Conservation (phyloP, 2,113 vertebrate species). For the Plestiodon gilberti region DNA sequence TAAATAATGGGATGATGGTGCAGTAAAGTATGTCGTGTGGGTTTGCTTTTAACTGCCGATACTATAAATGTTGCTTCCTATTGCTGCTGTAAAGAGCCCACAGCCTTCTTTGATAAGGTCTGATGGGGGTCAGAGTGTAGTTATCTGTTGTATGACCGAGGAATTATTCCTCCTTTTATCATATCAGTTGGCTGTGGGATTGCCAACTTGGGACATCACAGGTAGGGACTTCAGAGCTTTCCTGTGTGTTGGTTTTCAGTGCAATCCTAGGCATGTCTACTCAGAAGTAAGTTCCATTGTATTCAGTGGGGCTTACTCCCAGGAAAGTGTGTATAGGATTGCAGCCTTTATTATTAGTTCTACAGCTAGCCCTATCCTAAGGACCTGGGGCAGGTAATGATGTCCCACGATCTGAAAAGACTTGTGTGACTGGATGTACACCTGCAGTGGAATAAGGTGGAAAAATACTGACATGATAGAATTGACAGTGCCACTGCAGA, state of each 20-base stretch:
- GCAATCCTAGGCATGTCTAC: too few relatives aligned
- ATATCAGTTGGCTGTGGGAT: not conserved
- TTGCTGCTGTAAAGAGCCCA: not conserved
- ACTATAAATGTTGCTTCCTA: slow-evolving; percentile 12
- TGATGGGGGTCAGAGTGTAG: not conserved
- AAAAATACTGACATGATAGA: not conserved
- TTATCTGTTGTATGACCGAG: not conserved
- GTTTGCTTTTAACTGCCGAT: slow-evolving; percentile 24
- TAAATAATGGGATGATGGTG: slow-evolving; percentile 36
- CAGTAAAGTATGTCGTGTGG: slow-evolving; percentile 17
- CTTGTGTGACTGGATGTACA: not conserved
- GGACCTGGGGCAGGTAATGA: not conserved
- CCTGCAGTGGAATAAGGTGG: not conserved
- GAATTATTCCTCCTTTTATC: not conserved
- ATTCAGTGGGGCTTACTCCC: too few relatives aligned
- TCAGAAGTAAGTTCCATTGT: too few relatives aligned
- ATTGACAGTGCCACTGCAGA: not conserved
- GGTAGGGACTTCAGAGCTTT: not conserved
- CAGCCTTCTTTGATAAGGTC: not conserved
- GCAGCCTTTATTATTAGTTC: too few relatives aligned
- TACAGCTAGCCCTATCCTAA: not conserved
- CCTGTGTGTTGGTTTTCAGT: not conserved
- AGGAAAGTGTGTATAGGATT: too few relatives aligned
- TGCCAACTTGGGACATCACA: not conserved
- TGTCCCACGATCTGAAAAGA: not conserved